Conservation (phyloP, 1,140 invertebrate species). For the Polypedilum pembai region DNA sequence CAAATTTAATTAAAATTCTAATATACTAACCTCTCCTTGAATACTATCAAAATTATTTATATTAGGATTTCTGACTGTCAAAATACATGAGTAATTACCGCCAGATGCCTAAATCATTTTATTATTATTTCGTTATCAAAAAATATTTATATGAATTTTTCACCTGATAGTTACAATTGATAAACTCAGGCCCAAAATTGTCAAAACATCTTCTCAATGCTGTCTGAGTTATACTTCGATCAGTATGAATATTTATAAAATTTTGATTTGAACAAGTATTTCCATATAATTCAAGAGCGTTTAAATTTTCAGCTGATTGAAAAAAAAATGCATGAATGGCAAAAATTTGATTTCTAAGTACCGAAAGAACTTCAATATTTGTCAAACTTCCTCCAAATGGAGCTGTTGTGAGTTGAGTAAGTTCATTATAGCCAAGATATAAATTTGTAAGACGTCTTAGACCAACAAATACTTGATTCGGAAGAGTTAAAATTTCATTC, state of each 20-base stretch:
- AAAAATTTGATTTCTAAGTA: neutral
- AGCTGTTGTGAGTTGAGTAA: neutral
- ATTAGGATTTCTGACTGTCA: neutral
- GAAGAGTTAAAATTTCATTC: neutral
- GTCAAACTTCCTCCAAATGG: neutral
- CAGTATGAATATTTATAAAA: neutral
- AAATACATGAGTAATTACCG: neutral
- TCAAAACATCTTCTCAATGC: neutral
- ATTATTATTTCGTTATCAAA: no score
- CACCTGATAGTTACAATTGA: neutral
- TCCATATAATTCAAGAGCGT: neutral
- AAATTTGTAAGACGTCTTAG: neutral
- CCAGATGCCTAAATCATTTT: neutral
- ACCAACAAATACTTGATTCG: neutral
- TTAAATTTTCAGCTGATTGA: neutral
- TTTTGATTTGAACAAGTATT: neutral
- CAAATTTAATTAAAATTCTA: no score
- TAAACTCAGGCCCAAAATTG: neutral
- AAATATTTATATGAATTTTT: no score
- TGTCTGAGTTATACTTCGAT: neutral
- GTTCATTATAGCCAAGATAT: neutral
- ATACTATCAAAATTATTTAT: neutral
- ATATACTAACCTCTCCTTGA: neutral
- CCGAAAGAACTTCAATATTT: neutral
- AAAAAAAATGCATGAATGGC: neutral